Evolutionary conservation across 1,140 invertebrate species (phyloP), one percentile per base, ranked within the genome.

Genomic region (Nasonia vitripennis): DNA sequence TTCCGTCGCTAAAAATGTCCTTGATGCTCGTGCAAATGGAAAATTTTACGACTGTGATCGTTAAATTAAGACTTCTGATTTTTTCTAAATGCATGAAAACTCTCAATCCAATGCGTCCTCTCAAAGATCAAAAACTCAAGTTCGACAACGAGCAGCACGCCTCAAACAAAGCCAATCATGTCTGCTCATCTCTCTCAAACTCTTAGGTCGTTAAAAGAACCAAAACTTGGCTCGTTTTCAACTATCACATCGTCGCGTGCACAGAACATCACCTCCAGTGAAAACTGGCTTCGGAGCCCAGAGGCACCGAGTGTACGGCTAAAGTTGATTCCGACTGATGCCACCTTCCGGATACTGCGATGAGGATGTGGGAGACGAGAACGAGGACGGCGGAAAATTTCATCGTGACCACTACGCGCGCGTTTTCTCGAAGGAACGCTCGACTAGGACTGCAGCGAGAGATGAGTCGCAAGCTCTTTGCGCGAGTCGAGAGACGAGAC

Each of bases 261-360:
- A 62, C 14, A 20, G 17, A 62, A 62, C 2, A 3, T 73, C 88
- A 93, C 93, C 92, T 93, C 93, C 93, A 93, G 86, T 92, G 88
- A 70, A 93, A 90, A 14, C 88, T 91, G 9, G 90, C 89, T 78
- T 90, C 91, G 9, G 93, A 92, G 3, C 93, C 91, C 6, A 93
- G 89, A 0, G 93, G 92, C 27, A 93, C 79, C 2, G 90, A 88
- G 86, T 93, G 92, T 5, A 93, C 88, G 2, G 23, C 20, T 10
- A 77, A 27, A 2, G 34, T 14, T 37, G 55, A n/a, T n/a, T 62
- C 55, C 55, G 55, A 20, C 6, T 62, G 17, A 62, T 48, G 62
- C 9, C 12, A 23, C 51, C 31, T 27, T 2, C 23, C 70, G 45
- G 20, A 5, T 5, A 10, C 68, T 2, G 68, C 27, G 7, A 71